Evolutionary conservation across 2,888 invertebrate species (phyloP), one percentile per base, ranked within the genome.

Genomic region (Nasonia oneida): DNA sequence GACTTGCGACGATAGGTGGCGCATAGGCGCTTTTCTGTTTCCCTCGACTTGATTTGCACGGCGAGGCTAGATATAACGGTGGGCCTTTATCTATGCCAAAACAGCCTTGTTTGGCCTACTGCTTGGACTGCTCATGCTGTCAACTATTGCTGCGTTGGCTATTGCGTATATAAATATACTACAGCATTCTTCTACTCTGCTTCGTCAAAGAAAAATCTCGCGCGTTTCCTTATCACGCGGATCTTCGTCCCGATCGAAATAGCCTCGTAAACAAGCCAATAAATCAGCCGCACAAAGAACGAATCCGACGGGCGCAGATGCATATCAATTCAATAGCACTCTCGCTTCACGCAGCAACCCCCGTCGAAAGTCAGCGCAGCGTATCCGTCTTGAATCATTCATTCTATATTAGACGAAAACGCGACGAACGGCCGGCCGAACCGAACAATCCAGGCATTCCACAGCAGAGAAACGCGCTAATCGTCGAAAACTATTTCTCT

Each of bases 321-420:
- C 67, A 67, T 67, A 67, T 67, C 67, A n/a, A 8, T 67, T 67
- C 67, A 67, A 67, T 67, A 14, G 67, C n/a, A 14, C 67, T 4
- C 67, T n/a, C 57, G 23, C 57, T 8, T 5, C n/a, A 47, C 12
- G 12, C 12, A 47, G 2, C 47, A 47, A 47, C 47, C 47, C 15
- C 6, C 57, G 15, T 18, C 5, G n/a, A 4, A 57, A 57, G n/a
- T 15, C 15, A n/a, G 6, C n/a, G 18, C 53, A 57, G 57, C n/a
- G 12, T n/a, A 14, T 64, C 64, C 29, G 64, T 29, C 1, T 67
- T 33, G 33, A 14, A 67, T 23, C 8, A 67, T 29, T 8, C n/a
- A 29, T 1, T 64, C 64, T 3, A 29, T 10, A 64, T 64, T 64
- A n/a, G 8, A 23, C n/a, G 8, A 64, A 29, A 64, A 29, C 23